Evolutionary conservation across 2,888 invertebrate species (phyloP), one percentile per base, ranked within the genome.

Genomic region (Prenolepis imparis): DNA sequence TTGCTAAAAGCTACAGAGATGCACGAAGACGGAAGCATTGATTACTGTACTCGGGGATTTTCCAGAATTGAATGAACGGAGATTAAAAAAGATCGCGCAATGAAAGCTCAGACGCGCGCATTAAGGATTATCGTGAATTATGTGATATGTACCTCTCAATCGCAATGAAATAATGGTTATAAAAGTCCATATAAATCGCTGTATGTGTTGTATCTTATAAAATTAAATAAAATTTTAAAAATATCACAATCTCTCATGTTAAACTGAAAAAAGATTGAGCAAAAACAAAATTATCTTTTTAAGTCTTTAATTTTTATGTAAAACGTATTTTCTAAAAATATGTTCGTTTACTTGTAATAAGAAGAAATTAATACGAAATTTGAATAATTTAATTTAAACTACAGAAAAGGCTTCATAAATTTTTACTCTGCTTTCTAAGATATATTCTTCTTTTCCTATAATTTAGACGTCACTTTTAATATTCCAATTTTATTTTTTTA

Each of bases 61-160:
- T 32, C n/a, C 8, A 57, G 39, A 77, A 52, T 55, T 77, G n/a
- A n/a, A 67, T 6, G 36, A 75, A n/a, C n/a, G n/a, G 15, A 68
- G 68, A 77, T 77, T 77, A 41, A 77, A 68, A 74, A 77, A 57
- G 52, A 57, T 55, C n/a, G 39, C 48, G 24, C 28, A 8, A 70
- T 24, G 28, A 57, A 21, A 41, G 28, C 41, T 68, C 68, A n/a
- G 41, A 41, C 39, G 5, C 5, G 36, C 36, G 15, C n/a, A 70
- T 70, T 68, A 68, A 70, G n/a, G 41, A 77, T 77, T 70, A 66
- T 66, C 24, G 64, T 52, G 24, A 36, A 48, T 63, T 36, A 74
- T 52, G 21, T 41, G 15, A 63, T 11, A 63, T 32, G 36, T 8
- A 18, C 12, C 18, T 64, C 48, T 3, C 36, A 18, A 36, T 75